Conservation (phyloP, 2,113 vertebrate species). For the Neogobius melanostomus region DNA sequence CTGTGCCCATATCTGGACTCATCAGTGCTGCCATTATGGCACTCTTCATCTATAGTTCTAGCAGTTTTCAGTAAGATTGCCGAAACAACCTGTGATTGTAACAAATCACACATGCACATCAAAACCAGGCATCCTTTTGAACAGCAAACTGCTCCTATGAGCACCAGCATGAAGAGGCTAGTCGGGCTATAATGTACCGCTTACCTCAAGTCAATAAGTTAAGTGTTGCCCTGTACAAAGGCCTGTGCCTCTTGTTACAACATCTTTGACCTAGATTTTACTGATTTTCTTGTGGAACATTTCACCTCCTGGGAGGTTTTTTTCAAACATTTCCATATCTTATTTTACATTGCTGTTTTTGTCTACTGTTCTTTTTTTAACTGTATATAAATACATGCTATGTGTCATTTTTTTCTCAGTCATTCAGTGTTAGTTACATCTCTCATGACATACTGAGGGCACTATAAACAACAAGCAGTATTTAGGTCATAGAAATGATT, state of each 20-base stretch:
- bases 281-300: slow-evolving; percentile 41
- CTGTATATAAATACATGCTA: slow-evolving; percentile 52
- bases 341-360: slow-evolving; percentile 55
- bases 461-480: slow-evolving; percentile 42
- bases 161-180: slow-evolving; percentile 26
- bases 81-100: not conserved
- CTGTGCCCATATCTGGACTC: slow-evolving; percentile 92
- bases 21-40: slow-evolving; percentile 97
- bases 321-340: slow-evolving; percentile 59
- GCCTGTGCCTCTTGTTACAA: slow-evolving; percentile 63
- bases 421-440: slow-evolving; percentile 71
- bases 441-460: slow-evolving; percentile 39
- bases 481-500: slow-evolving; percentile 26
- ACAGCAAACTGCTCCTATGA: slow-evolving; percentile 30
- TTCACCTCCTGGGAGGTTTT: slow-evolving; percentile 46
- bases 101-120: not conserved
- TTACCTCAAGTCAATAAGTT: slow-evolving; percentile 53
- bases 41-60: slow-evolving; percentile 73
- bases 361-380: not conserved
- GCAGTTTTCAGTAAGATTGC: not conserved
- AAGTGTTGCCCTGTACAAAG: slow-evolving; percentile 35
- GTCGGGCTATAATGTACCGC: slow-evolving; percentile 51
- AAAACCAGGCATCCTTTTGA: slow-evolving; percentile 56
- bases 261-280: slow-evolving; percentile 50
- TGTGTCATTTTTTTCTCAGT: slow-evolving; percentile 45